Evolutionary conservation across 2,113 vertebrate genomes (phyloP).

Genomic region (Oceanodroma tethys): DNA sequence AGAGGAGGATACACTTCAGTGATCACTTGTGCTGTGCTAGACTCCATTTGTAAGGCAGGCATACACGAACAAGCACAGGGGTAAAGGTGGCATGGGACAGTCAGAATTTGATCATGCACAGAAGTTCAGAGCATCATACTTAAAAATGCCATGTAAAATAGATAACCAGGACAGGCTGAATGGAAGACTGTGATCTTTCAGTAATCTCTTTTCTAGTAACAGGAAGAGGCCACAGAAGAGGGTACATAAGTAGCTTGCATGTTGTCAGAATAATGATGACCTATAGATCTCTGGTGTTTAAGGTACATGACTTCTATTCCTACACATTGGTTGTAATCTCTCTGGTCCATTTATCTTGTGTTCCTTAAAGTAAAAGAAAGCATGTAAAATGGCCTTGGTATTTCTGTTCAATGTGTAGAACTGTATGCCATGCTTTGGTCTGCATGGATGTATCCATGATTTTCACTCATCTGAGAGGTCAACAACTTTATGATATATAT

Average conservation of each 20-base stretch:
- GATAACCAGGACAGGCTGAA: neutral
- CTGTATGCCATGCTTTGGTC: neutral
- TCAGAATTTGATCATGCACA: neutral
- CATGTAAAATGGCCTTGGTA: rapidly evolving
- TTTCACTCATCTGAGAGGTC: neutral
- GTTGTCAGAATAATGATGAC: neutral
- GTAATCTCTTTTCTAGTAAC: neutral
- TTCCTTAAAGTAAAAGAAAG: neutral
- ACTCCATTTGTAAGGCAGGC: neutral
- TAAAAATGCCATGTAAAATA: neutral
- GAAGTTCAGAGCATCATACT: neutral
- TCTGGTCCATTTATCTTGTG: neutral
- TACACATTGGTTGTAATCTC: rapidly evolving
- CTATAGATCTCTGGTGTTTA: neutral
- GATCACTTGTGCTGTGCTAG: neutral
- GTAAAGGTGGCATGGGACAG: neutral
- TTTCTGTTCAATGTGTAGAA: neutral
- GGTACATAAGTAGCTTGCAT: neutral
- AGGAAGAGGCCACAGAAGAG: neutral
- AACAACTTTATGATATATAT: neutral
- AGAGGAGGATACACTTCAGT: neutral
- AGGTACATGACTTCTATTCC: neutral
- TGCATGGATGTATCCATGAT: rapidly evolving
- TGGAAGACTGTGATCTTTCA: neutral
- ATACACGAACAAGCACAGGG: neutral